phyloP scores from a whole-genome alignment of 2,797 vertebrate genomes.

The Parambassis ranga region DNA sequence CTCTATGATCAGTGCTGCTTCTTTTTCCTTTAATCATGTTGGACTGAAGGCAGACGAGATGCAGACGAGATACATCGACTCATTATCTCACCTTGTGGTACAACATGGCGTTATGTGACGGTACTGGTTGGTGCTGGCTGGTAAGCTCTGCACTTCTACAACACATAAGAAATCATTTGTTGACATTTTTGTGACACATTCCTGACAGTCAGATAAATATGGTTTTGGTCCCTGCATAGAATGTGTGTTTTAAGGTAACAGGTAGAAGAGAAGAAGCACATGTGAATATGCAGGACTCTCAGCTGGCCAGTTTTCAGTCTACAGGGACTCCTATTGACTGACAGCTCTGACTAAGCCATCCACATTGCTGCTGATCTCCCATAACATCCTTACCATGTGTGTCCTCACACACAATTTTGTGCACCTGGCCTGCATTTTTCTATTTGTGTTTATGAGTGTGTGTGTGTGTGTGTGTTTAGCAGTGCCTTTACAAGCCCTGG shows the following conservation, averaged over 20 bases:
- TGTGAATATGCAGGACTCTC: not conserved
- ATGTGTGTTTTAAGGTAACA: not conserved
- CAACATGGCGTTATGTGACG: no score
- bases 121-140: no score
- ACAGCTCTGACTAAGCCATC: constrained; percentile 54
- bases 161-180: no score
- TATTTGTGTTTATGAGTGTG: not conserved
- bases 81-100: no score
- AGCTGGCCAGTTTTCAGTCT: constrained; percentile 7
- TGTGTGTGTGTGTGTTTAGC: constrained; percentile 10
- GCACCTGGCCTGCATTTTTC: constrained; percentile 3
- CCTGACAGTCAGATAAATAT: not conserved
- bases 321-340: constrained; percentile 42
- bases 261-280: not conserved
- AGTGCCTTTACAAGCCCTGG: constrained; percentile 35
- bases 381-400: constrained; percentile 45
- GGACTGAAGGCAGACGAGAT: no score
- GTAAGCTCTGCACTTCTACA: not conserved
- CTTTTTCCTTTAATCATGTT: no score
- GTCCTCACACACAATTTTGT: constrained; percentile 1
- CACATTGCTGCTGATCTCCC: constrained; percentile 43
- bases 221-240: not conserved
- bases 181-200: no score
- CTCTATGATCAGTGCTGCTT: no score
- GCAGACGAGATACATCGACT: no score